Evolutionary conservation across 2,888 invertebrate genomes (phyloP), one percentile per base, ranked within the genome.

Genomic region (Agrenia bidenticulata): DNA sequence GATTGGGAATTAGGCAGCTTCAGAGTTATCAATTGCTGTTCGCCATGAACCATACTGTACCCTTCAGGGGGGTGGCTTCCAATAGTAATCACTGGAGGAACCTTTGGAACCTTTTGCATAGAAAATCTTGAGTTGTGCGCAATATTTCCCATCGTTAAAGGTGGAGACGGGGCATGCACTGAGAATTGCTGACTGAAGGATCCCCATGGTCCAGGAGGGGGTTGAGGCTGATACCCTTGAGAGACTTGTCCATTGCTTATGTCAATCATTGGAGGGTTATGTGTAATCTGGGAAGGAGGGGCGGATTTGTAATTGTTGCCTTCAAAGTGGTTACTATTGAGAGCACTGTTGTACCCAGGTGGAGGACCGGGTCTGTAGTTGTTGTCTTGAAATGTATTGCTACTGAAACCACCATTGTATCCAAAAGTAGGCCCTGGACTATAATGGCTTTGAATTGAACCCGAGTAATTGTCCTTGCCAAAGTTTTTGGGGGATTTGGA

Each of bases 21-120:
- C 1, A 67, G 4, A 13, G 61, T 64, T 1, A 66, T 49, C 13
- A 67, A 50, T 55, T 62, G 62, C n/a, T 67, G 61, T 42, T 70
- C 37, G 1, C 66, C 69, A 60, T 45, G 62, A 11, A 58, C 17
- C 27, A 70, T 13, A 1, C 19, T 56, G 37, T 70, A 70, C 15
- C 67, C 67, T 1, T 61, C 60, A 1, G 69, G 69, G 1, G 61
- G 39, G 5, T 49, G 15, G 13, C 49, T 62, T 15, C 69, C 69
- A 17, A 70, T 51, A 19, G n/a, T 59, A n/a, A 70, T 13, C 0
- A 63, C 60, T 19, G 69, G 66, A 2, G 69, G 64, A 60, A 64
- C 32, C 4, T 41, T 39, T 19, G 57, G 57, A 5, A 57, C 41
- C 11, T 39, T 41, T 5, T 41, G n/a, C 41, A 57, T 57, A 13